These are phyloP conservation scores for Carlito syrichta DNA, from an alignment of 2,113 vertebrate genomes.

Conservation along the genomic window DNA sequence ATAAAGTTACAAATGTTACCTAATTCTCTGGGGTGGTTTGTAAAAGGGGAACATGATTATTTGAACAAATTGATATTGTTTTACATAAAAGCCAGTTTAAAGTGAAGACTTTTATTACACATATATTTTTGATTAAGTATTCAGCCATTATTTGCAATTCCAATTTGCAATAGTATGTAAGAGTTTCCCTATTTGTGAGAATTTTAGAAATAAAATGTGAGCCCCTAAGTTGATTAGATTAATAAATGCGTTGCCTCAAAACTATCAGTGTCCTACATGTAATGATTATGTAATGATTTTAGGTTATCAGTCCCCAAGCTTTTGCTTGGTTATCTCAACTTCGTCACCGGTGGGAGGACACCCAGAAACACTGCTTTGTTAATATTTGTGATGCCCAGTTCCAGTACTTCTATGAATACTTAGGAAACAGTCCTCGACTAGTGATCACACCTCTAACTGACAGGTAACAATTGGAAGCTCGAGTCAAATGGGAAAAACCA, in stretches of 20 bases:
- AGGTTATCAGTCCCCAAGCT: constrained; percentile 82
- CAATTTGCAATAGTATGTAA: background rate
- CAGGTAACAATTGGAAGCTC: constrained; percentile 78
- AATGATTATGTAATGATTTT: background rate
- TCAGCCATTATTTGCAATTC: background rate
- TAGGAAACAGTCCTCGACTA: constrained; percentile 86
- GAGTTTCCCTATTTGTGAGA: background rate
- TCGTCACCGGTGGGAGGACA: constrained; percentile 83
- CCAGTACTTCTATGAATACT: constrained; percentile 89
- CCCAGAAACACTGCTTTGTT: constrained; percentile 80
- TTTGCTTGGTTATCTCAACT: constrained; percentile 89
- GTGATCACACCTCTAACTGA: constrained; percentile 89
- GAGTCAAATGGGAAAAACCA: background rate
- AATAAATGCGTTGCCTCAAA: background rate
- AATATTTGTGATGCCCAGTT: constrained; percentile 87
- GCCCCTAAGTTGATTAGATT: background rate
- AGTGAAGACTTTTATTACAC: constrained; percentile 22
- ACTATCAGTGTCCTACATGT: background rate
- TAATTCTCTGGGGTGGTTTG: background rate
- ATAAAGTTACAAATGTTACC: constrained; percentile 20
- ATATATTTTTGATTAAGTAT: background rate
- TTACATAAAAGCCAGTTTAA: constrained; percentile 58
- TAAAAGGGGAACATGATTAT: background rate
- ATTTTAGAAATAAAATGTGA: background rate
- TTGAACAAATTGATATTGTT: constrained; percentile 30